Base-by-base conservation (phyloP, 1,140 invertebrate genomes). In the Leptestheria dahalacensis region DNA sequence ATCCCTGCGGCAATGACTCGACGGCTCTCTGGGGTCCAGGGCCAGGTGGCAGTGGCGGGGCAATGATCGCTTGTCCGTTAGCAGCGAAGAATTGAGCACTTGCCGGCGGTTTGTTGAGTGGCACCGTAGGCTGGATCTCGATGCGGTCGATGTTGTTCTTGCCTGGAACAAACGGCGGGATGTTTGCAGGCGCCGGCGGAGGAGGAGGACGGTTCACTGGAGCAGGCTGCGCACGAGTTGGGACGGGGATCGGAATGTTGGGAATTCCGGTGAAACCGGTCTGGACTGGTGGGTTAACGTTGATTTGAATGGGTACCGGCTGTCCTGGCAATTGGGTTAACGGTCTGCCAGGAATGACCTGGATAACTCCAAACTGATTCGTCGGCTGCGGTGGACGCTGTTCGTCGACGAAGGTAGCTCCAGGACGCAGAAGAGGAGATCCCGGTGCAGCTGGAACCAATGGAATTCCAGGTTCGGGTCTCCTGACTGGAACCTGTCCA, bases 261-360 rank as follows among this genome's bases (percentile, higher is more conserved):
- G 20, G 58, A 10, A 55, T 55, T 12, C 60, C 48, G 3, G 50
- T 51, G 46, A 56, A 41, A 60, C 57, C 21, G 41, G 57, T 48
- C 61, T 60, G 61, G 26, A 53, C 2, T 29, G 46, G 56, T 60
- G 65, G 47, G 33, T 41, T 41, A 66, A 63, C 53, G 53, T 33
- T 55, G 10, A 55, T 29, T 20, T 33, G 26, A 29, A 55, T 55
- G 12, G 53, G 53, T 1, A 33, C 53, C 10, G 51, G 51, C 53
- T 55, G 53, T 4, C 2, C 53, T 11, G 52, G 26, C 33, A 41
- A 41, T 15, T 41, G 33, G 15, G 33, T 41, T 15, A 41, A 41
- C 6, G 33, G 33, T 9, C 33, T 6, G 33, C 33, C 33, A 6
- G 33, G 33, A 15, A 41, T 41, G 15, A 41, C 33, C 52, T 54